phyloP scores from a whole-genome alignment of 1,140 invertebrate species.

The Adelges cooleyi region DNA sequence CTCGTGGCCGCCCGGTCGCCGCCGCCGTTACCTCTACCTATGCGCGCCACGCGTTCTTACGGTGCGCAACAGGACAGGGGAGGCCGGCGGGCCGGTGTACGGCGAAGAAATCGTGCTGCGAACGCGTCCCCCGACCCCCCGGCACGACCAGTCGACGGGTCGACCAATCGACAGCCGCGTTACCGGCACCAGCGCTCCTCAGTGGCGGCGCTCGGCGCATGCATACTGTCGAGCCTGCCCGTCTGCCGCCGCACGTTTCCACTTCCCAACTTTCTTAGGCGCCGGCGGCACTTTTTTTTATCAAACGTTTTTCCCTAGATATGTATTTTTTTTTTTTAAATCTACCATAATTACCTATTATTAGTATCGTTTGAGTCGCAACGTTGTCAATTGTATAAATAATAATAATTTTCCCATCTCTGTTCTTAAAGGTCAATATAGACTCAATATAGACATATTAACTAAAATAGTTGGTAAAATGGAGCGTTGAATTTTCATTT shows the following conservation, averaged over 20 bases:
- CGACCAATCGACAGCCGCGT: neutral
- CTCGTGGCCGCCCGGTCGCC: neutral
- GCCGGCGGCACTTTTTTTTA: too few species aligned
- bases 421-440: too few species aligned
- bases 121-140: neutral
- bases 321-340: neutral
- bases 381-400: too few species aligned
- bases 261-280: too few species aligned
- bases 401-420: too few species aligned
- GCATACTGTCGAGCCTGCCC: neutral
- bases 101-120: neutral
- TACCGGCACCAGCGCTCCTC: neutral
- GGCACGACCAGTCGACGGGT: neutral
- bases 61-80: neutral
- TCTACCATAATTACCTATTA: neutral
- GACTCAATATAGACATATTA: too few species aligned
- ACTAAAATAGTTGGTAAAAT: too few species aligned
- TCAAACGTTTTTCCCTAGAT: neutral
- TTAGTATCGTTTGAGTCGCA: neutral
- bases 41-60: neutral
- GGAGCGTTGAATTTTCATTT: too few species aligned
- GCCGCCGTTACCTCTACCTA: constrained; percentile 3
- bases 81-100: neutral
- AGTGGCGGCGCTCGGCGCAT: neutral
- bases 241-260: neutral